A percentile compares a stretch with the other conserved stretches of the same genome.
These are phyloP conservation scores for Muschampia plurimacula DNA, from an alignment of 2,888 invertebrate species.

Conservation along the genomic window DNA sequence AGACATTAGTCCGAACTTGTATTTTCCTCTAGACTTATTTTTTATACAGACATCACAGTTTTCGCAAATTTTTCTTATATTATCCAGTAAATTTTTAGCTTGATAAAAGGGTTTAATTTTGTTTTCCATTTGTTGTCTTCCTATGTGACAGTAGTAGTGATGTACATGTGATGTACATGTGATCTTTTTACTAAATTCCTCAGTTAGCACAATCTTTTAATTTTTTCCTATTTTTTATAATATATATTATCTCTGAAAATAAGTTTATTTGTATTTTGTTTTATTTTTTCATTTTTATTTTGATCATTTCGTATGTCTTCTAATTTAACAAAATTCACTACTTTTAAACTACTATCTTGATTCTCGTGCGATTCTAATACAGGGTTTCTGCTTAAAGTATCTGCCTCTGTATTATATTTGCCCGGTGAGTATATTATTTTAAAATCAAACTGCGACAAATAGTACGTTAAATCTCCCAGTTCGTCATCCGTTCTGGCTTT, in stretches of 20 bases:
- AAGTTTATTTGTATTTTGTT: not conserved
- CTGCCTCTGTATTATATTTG: not conserved
- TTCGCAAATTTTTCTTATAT: not conserved
- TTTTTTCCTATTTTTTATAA: not conserved
- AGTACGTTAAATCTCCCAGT: not conserved
- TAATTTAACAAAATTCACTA: constrained; percentile 1
- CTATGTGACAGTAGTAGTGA: not conserved
- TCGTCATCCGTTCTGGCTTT: not conserved
- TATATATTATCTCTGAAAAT: not conserved
- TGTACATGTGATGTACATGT: too few relatives aligned
- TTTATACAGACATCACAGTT: not conserved
- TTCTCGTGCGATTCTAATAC: not conserved
- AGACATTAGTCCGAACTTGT: not conserved
- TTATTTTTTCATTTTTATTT: not conserved
- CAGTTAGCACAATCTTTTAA: not conserved
- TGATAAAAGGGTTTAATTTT: too few relatives aligned
- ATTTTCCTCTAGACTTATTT: constrained; percentile 1
- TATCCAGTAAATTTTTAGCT: too few relatives aligned
- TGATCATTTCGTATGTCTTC: constrained; percentile 1
- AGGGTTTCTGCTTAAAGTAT: not conserved
- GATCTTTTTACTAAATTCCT: not conserved
- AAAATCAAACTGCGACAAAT: not conserved
- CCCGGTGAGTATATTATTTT: not conserved
- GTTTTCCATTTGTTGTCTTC: not conserved
- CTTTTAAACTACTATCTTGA: not conserved